Evolutionary conservation across 1,140 invertebrate species (phyloP).

Genomic region (Drosophila sucinea): DNA sequence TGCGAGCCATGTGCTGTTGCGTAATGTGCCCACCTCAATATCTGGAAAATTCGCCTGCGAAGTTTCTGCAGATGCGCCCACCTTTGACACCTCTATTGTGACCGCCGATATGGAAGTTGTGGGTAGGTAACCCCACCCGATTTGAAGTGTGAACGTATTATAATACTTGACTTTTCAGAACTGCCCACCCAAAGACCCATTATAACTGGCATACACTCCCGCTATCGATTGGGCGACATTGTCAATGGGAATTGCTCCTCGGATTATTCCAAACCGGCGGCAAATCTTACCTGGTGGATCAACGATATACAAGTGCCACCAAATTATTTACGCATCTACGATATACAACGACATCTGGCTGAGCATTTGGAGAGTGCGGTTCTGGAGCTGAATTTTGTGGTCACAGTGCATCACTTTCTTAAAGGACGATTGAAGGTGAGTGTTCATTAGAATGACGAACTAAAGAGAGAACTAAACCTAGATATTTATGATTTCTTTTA

Average conservation of each 20-base stretch:
- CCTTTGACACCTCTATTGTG: slow-evolving; percentile 90
- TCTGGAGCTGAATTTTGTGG: slow-evolving; percentile 84
- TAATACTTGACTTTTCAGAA: slow-evolving; percentile 84
- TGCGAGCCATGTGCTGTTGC: slow-evolving; percentile 86
- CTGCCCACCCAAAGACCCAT: slow-evolving; percentile 87
- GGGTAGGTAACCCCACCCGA: slow-evolving; percentile 85
- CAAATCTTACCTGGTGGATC: slow-evolving; percentile 94
- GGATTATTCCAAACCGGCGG: slow-evolving; percentile 89
- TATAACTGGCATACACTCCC: slow-evolving; percentile 88
- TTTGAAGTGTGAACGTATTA: not conserved
- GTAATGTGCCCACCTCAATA: slow-evolving; percentile 85
- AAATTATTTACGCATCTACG: slow-evolving; percentile 67
- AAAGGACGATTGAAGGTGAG: slow-evolving; percentile 84
- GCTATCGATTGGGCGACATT: slow-evolving; percentile 88
- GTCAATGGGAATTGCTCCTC: slow-evolving; percentile 90
- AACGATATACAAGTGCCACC: slow-evolving; percentile 86
- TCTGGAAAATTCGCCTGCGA: slow-evolving; percentile 90
- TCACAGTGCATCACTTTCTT: slow-evolving; percentile 84
- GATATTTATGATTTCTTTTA: slow-evolving; percentile 1
- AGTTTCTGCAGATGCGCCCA: slow-evolving; percentile 92
- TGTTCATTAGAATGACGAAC: not conserved
- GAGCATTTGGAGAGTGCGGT: slow-evolving; percentile 75
- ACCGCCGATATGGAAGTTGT: slow-evolving; percentile 89
- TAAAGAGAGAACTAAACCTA: not conserved
- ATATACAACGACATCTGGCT: slow-evolving; percentile 69